phyloP scores from a whole-genome alignment of 2,113 vertebrate species.

The Notiomystis cincta region DNA sequence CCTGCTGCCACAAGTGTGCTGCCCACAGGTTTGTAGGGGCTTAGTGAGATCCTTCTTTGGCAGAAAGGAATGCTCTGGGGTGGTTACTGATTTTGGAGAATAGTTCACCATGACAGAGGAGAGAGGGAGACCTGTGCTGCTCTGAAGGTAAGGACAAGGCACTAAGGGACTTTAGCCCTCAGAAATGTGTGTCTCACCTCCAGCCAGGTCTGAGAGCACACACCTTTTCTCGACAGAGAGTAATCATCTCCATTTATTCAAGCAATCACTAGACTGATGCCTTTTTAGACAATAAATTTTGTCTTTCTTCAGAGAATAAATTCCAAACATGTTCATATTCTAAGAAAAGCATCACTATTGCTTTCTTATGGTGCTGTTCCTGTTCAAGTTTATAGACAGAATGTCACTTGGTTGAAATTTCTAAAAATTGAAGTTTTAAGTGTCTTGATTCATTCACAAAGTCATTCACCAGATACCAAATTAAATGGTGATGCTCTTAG shows the following conservation, averaged over 20 bases:
- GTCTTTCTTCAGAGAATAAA: not conserved
- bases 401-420: not conserved
- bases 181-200: conserved; percentile 74
- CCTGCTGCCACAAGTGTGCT: rapidly evolving
- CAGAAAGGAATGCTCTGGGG: not conserved
- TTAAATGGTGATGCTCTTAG: not conserved
- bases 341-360: not conserved
- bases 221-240: not conserved
- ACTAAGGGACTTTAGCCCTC: not conserved
- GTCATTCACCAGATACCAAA: not conserved
- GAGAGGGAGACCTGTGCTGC: not conserved
- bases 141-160: not conserved
- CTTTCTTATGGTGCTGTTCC: not conserved
- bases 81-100: conserved; percentile 53
- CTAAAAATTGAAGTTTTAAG: not conserved
- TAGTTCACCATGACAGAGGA: conserved; percentile 72
- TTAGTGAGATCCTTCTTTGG: not conserved
- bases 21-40: rapidly evolving
- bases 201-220: conserved; percentile 69
- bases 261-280: not conserved
- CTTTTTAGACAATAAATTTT: not conserved
- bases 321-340: not conserved
- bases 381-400: not conserved
- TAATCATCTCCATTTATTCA: not conserved
- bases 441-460: not conserved